Evolutionary conservation across 1,140 invertebrate species (phyloP).

Genomic region (Drosophila obscura): DNA sequence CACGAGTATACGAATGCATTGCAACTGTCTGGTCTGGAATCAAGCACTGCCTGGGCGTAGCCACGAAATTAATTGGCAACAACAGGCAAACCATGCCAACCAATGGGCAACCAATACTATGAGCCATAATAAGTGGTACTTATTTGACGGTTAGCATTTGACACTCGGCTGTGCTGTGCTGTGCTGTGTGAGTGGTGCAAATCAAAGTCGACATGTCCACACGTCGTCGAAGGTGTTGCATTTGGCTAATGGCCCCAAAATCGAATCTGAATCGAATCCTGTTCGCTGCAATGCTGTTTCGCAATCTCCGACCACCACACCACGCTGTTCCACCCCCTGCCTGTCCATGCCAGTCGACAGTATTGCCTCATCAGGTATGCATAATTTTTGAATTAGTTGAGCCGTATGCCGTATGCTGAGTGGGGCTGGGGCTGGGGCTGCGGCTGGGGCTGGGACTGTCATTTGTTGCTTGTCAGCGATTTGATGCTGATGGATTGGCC

Average conservation of each 20-base stretch:
- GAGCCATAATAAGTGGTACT: neutral
- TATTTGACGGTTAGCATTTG: slow-evolving; percentile 18
- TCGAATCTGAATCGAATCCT: slow-evolving; percentile 57
- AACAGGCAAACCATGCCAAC: too few species aligned
- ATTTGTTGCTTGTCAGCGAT: slow-evolving; percentile 12
- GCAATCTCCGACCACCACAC: slow-evolving; percentile 51
- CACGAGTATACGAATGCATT: neutral
- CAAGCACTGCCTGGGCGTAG: slow-evolving; percentile 52
- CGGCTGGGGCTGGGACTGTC: neutral
- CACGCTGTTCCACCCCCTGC: slow-evolving; percentile 1
- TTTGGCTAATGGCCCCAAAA: slow-evolving; percentile 58
- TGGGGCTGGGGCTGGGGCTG: too few species aligned
- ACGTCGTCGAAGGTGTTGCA: slow-evolving; percentile 67
- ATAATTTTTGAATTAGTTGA: slow-evolving; percentile 25
- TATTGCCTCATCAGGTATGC: slow-evolving; percentile 43
- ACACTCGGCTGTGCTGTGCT: slow-evolving; percentile 47
- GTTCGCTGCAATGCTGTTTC: slow-evolving; percentile 45
- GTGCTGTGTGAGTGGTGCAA: slow-evolving; percentile 50
- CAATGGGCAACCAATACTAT: too few species aligned
- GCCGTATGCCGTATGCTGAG: too few species aligned
- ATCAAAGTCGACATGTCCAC: slow-evolving; percentile 67
- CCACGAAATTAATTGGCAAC: slow-evolving; percentile 57
- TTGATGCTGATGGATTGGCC: slow-evolving; percentile 52
- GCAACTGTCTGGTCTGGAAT: slow-evolving; percentile 19
- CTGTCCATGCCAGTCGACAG: slow-evolving; percentile 5